Evolutionary conservation across 2,113 vertebrate genomes (phyloP).

Genomic region (Corythornis cristatus): DNA sequence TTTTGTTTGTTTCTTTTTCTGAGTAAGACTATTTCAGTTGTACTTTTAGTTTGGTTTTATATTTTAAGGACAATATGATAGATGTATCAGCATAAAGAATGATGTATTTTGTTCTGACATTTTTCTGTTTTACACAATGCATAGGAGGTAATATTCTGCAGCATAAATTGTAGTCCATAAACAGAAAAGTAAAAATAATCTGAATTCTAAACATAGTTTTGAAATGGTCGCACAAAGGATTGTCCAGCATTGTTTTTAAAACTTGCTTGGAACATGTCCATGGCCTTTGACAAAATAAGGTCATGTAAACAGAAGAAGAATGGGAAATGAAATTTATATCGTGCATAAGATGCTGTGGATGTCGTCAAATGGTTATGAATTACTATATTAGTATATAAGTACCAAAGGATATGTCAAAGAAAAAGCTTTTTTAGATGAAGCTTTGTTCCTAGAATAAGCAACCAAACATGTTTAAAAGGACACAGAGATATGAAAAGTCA

Average conservation of each 20-base stretch:
- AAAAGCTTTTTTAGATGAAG: neutral
- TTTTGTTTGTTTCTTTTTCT: too few relatives aligned
- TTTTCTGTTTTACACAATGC: neutral
- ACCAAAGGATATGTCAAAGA: neutral
- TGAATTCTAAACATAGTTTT: neutral
- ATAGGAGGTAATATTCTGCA: neutral
- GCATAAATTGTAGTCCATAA: neutral
- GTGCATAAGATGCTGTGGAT: fast-evolving
- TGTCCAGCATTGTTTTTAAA: neutral
- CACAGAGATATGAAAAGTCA: neutral
- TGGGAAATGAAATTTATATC: neutral
- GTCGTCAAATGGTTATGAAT: neutral
- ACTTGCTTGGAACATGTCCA: neutral
- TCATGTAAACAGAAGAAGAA: neutral
- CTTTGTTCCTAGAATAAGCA: neutral
- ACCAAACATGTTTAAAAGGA: neutral
- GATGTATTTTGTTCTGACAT: neutral
- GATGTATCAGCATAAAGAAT: neutral
- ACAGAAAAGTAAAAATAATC: neutral
- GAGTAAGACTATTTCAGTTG: neutral
- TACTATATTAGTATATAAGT: neutral
- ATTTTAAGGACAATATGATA: neutral
- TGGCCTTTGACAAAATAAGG: neutral
- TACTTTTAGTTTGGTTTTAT: neutral
- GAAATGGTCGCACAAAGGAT: neutral